Percentiles rank a stretch among this genome's conserved stretches.
phyloP scores from a whole-genome alignment of 2,113 vertebrate species.

The Hippoglossus stenolepis region DNA sequence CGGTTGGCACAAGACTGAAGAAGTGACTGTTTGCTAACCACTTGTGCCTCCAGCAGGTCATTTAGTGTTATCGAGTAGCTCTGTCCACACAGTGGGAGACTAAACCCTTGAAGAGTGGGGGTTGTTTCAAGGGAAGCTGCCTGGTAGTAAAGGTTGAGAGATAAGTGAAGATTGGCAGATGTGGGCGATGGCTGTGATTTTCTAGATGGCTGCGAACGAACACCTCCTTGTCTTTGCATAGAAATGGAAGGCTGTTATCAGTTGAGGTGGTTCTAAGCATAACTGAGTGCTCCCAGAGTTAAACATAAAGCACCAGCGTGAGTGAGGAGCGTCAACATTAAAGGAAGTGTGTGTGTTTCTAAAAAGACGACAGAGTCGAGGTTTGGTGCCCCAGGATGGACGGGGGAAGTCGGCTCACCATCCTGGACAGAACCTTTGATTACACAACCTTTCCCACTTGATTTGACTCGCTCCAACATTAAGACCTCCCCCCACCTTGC shows the following conservation, averaged over 20 bases:
- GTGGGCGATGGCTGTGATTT: slow-evolving; percentile 43
- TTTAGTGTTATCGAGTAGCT: slow-evolving; percentile 60
- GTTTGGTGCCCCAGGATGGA: slow-evolving; percentile 27
- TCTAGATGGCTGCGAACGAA: slow-evolving; percentile 65
- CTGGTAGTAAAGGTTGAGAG: slow-evolving; percentile 60
- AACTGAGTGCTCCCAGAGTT: slow-evolving; percentile 75
- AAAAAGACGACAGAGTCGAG: slow-evolving; percentile 2
- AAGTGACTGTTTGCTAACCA: slow-evolving; percentile 38
- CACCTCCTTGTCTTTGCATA: slow-evolving; percentile 84
- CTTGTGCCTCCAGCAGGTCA: slow-evolving; percentile 59
- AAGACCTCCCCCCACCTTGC: neutral
- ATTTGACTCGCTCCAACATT: slow-evolving; percentile 10
- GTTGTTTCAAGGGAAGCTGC: slow-evolving; percentile 68
- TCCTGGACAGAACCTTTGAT: slow-evolving; percentile 23
- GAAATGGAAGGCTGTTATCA: slow-evolving; percentile 80
- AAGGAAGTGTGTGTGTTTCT: slow-evolving; percentile 40
- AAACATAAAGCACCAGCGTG: slow-evolving; percentile 78
- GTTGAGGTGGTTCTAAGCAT: slow-evolving; percentile 76
- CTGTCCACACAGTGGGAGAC: slow-evolving; percentile 46
- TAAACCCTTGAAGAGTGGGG: slow-evolving; percentile 7
- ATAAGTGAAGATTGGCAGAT: slow-evolving; percentile 54
- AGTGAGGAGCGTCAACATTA: slow-evolving; percentile 63
- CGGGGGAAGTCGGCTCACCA: slow-evolving; percentile 36
- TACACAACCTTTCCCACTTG: slow-evolving; percentile 22
- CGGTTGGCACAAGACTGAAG: slow-evolving; percentile 67